These are phyloP conservation scores for Zygothrica quintamaculata DNA, from an alignment of 2,888 invertebrate species.

Conservation along the genomic window DNA sequence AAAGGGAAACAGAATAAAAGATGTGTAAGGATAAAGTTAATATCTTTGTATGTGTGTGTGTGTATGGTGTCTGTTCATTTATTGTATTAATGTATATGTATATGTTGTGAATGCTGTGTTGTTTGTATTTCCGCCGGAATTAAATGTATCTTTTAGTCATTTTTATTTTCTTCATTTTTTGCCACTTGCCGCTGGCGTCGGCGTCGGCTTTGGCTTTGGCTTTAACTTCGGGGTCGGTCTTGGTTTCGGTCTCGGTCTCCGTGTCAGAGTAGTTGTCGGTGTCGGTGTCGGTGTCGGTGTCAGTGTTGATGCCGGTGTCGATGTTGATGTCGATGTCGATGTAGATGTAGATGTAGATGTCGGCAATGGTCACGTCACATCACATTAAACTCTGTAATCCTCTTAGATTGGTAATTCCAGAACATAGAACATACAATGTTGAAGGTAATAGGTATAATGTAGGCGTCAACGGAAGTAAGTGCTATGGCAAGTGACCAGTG, in stretches of 20 bases:
- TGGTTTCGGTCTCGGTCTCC: too few relatives aligned
- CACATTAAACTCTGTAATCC: constrained; percentile 64
- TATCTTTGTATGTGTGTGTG: constrained; percentile 12
- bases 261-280: too few relatives aligned
- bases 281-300: constrained; percentile 20
- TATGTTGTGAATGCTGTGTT: constrained; percentile 37
- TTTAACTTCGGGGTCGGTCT: too few relatives aligned
- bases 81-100: constrained; percentile 36
- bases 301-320: constrained; percentile 1
- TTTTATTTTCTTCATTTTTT: constrained; percentile 28
- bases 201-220: not conserved
- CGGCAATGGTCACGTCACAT: constrained; percentile 63
- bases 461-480: constrained; percentile 71
- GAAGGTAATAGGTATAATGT: constrained; percentile 37
- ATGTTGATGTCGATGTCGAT: too few relatives aligned
- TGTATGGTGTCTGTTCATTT: constrained; percentile 4
- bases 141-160: constrained; percentile 48
- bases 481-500: constrained; percentile 38
- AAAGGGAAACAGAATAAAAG: constrained; percentile 4
- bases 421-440: not conserved
- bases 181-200: constrained; percentile 61
- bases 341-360: not conserved
- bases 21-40: constrained; percentile 23
- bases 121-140: constrained; percentile 75
- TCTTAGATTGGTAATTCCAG: constrained; percentile 40